Evolutionary conservation across 2,888 invertebrate genomes (phyloP).

Genomic region (Plebejus anna): DNA sequence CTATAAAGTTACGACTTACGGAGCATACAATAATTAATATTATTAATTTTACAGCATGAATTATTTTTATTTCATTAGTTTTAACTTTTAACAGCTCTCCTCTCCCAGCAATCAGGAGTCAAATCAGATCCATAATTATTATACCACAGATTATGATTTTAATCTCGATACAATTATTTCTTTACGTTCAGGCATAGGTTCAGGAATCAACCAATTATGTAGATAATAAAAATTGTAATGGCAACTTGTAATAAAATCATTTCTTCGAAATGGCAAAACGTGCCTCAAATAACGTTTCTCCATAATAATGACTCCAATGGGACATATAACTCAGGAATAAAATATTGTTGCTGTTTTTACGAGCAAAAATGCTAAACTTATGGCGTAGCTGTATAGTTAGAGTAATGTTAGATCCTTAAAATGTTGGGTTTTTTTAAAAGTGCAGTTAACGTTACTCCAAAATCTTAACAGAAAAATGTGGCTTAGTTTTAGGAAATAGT

Average conservation of each 20-base stretch:
- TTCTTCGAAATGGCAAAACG: background rate
- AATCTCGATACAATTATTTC: background rate
- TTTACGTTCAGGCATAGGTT: background rate
- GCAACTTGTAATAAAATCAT: background rate
- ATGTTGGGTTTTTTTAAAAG: too few species aligned
- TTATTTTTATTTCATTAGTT: background rate
- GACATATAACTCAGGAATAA: slow-evolving; percentile 6
- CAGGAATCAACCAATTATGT: background rate
- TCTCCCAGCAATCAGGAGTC: background rate
- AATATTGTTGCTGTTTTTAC: slow-evolving; percentile 7
- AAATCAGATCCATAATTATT: background rate
- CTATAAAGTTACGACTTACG: too few species aligned
- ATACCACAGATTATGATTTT: background rate
- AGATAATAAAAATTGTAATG: background rate
- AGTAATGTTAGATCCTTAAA: too few species aligned
- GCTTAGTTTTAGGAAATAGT: background rate
- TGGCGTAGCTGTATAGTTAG: background rate
- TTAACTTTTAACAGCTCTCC: background rate
- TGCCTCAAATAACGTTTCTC: slow-evolving; percentile 20
- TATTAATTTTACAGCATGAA: background rate
- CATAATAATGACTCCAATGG: slow-evolving; percentile 20
- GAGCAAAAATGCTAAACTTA: background rate
- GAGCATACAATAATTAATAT: too few species aligned
- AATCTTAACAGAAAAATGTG: background rate
- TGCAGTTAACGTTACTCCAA: too few species aligned